Conservation (phyloP, 2,113 vertebrate genomes). For the Synchiropus splendidus region DNA sequence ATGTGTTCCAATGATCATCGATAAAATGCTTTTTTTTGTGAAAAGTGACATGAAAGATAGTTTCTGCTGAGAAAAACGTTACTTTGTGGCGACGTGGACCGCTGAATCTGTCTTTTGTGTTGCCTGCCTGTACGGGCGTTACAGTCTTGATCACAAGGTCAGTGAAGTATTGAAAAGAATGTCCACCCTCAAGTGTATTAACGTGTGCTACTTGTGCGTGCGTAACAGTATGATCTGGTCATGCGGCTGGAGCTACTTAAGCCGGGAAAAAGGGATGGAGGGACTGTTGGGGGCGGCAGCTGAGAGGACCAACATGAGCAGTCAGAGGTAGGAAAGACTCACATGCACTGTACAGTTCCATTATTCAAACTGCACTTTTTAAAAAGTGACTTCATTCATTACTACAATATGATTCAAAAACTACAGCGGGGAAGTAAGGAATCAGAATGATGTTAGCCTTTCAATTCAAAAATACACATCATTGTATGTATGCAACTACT, state of each 20-base stretch:
- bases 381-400: neutral
- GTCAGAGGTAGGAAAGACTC: conserved; percentile 40
- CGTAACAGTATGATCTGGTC: conserved; percentile 30
- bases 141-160: too few relatives aligned
- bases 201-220: conserved; percentile 7
- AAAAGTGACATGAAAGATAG: too few relatives aligned
- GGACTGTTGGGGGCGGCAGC: conserved; percentile 38
- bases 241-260: conserved; percentile 58
- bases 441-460: too few relatives aligned
- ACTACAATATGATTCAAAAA: neutral
- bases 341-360: neutral
- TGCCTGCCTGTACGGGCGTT: too few relatives aligned
- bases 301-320: conserved; percentile 49
- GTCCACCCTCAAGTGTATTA: conserved; percentile 21
- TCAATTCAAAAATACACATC: too few relatives aligned
- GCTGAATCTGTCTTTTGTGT: too few relatives aligned
- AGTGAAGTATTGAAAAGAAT: neutral
- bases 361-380: neutral
- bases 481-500: too few relatives aligned
- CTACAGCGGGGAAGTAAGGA: too few relatives aligned
- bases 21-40: too few relatives aligned
- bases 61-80: too few relatives aligned
- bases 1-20: too few relatives aligned
- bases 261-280: conserved; percentile 21
- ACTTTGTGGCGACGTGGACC: too few relatives aligned